Conservation (phyloP, 1,140 invertebrate species). For the Orchesella cincta region DNA sequence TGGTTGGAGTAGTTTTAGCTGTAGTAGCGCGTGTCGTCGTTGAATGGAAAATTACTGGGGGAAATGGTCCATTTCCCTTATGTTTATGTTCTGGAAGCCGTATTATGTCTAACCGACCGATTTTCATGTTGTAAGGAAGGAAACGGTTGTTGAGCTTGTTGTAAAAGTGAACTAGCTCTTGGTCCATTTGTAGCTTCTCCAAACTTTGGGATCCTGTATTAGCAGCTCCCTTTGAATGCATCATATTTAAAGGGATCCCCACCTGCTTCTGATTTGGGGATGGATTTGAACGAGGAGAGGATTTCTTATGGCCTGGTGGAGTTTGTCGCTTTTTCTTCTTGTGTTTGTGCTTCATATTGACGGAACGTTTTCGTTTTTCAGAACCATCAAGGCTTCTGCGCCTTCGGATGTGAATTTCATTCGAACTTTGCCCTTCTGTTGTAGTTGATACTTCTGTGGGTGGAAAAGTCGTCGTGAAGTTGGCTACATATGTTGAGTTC, state of each 20-base stretch:
- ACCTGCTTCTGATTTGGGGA: too few relatives aligned
- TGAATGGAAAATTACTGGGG: not conserved
- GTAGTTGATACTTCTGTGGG: too few relatives aligned
- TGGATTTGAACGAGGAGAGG: too few relatives aligned
- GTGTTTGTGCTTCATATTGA: not conserved
- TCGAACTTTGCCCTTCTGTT: not conserved
- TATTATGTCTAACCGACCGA: conserved; percentile 24
- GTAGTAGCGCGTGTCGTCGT: not conserved
- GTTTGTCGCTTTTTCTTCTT: not conserved
- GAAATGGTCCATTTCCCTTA: not conserved
- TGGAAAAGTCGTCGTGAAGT: too few relatives aligned
- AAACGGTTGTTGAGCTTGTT: conserved; percentile 32
- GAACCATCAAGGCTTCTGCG: not conserved
- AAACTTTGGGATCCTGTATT: too few relatives aligned
- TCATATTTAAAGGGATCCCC: too few relatives aligned
- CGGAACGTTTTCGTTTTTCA: not conserved
- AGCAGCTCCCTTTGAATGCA: too few relatives aligned
- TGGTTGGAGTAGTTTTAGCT: not conserved
- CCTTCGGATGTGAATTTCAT: not conserved
- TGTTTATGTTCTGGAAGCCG: conserved; percentile 9
- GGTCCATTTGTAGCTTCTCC: conserved; percentile 18
- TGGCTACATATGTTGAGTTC: too few relatives aligned
- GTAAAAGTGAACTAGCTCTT: conserved; percentile 32
- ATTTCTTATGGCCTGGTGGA: not conserved
- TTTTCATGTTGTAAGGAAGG: conserved; percentile 24